Percentiles rank a stretch among this genome's conserved stretches.
These are phyloP conservation scores for Acrocyrtus sp. DNA, from an alignment of 2,888 invertebrate genomes.

Conservation along the genomic window DNA sequence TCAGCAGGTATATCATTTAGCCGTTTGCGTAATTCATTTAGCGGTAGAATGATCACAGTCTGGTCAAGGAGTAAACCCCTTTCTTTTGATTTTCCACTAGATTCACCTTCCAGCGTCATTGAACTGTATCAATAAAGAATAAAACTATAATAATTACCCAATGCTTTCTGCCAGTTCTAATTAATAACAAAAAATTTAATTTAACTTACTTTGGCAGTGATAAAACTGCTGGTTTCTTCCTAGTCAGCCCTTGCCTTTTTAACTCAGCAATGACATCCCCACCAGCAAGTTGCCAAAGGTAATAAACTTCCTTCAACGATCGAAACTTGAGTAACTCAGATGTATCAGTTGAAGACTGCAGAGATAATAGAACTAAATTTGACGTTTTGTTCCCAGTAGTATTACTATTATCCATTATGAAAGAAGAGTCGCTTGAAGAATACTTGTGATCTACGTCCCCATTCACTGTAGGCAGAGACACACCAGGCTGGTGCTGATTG, in stretches of 20 bases:
- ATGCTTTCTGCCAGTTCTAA: no score
- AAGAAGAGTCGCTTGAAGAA: constrained; percentile 6
- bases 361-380: constrained; percentile 1
- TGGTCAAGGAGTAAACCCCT: constrained; percentile 78
- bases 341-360: constrained; percentile 17
- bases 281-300: constrained; percentile 95
- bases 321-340: constrained; percentile 61
- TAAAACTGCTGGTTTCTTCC: constrained; percentile 76
- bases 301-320: constrained; percentile 85
- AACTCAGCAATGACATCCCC: constrained; percentile 92
- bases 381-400: constrained; percentile 15
- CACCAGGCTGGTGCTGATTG: constrained; percentile 7
- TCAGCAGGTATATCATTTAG: constrained; percentile 81
- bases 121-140: constrained; percentile 73
- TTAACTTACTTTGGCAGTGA: constrained; percentile 68
- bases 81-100: constrained; percentile 81
- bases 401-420: constrained; percentile 3
- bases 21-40: constrained; percentile 77
- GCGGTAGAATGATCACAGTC: constrained; percentile 76
- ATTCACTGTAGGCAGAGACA: neutral
- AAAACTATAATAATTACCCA: no score
- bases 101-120: constrained; percentile 77
- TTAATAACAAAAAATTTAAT: no score
- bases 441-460: constrained; percentile 5
- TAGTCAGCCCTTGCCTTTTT: constrained; percentile 89